Percentiles rank a stretch among this genome's conserved stretches.
phyloP scores from a whole-genome alignment of 2,888 invertebrate species.

The Drosophila leonis region DNA sequence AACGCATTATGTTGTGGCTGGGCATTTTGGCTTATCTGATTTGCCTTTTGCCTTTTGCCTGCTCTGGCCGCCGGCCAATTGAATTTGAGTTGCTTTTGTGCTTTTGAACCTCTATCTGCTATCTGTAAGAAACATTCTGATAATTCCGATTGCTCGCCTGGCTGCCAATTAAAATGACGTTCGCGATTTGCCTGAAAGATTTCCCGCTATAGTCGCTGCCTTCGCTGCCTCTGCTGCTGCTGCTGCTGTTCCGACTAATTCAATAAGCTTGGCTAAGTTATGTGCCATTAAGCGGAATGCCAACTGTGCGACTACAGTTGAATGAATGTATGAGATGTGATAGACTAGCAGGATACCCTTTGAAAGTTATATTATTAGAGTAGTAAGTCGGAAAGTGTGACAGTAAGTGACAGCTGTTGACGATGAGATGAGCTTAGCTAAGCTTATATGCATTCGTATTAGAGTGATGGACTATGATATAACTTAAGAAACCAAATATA shows the following conservation, averaged over 20 bases:
- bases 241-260: slow-evolving; percentile 51
- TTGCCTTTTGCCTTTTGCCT: slow-evolving; percentile 58
- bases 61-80: slow-evolving; percentile 48
- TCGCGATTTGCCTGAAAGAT: slow-evolving; percentile 51
- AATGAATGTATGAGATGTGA: not conserved
- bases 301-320: slow-evolving; percentile 15
- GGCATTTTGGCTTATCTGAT: slow-evolving; percentile 71
- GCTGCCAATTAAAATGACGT: slow-evolving; percentile 75
- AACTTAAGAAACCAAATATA: no score
- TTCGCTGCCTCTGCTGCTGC: slow-evolving; percentile 2
- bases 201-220: slow-evolving; percentile 11
- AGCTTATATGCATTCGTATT: not conserved
- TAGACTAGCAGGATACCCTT: not conserved
- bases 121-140: slow-evolving; percentile 54
- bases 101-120: slow-evolving; percentile 50
- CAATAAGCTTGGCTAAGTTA: slow-evolving; percentile 60
- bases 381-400: not conserved
- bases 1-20: slow-evolving; percentile 54
- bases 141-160: slow-evolving; percentile 55
- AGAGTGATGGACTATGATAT: not conserved
- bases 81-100: slow-evolving; percentile 54
- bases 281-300: slow-evolving; percentile 37
- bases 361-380: not conserved
- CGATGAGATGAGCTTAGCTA: no score
- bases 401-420: no score